Evolutionary conservation across 1,140 invertebrate genomes (phyloP).

Genomic region (Dreissena rostriformis): DNA sequence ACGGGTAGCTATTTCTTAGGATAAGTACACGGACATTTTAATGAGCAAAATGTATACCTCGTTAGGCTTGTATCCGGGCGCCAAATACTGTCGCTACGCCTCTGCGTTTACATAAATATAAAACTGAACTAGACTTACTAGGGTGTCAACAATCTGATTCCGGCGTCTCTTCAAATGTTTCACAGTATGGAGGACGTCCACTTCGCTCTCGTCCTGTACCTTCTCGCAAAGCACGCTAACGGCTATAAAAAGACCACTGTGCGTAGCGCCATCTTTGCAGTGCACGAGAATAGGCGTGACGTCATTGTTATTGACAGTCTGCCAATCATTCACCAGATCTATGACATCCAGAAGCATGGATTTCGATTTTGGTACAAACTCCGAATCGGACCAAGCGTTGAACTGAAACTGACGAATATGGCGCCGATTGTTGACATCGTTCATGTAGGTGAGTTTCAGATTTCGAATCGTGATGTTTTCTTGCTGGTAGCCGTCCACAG

Average conservation of each 20-base stretch:
- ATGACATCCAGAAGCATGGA: conserved; percentile 74
- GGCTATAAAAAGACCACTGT: conserved; percentile 76
- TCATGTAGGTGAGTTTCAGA: conserved; percentile 67
- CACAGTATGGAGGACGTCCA: conserved; percentile 78
- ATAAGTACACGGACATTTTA: no score
- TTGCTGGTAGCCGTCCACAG: conserved; percentile 67
- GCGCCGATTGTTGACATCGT: conserved; percentile 59
- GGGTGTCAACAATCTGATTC: conserved; percentile 72
- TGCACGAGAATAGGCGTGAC: conserved; percentile 72
- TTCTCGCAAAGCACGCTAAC: conserved; percentile 73
- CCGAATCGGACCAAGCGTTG: conserved; percentile 75
- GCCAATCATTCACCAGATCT: conserved; percentile 73
- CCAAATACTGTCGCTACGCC: no score
- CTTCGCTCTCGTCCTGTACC: conserved; percentile 70
- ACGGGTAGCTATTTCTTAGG: no score
- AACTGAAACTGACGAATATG: conserved; percentile 77
- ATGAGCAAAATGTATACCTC: no score
- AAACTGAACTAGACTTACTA: conserved; percentile 67
- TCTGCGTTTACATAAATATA: no score
- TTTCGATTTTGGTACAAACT: conserved; percentile 73
- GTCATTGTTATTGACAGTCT: conserved; percentile 63
- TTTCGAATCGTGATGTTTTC: conserved; percentile 75
- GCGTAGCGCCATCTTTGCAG: conserved; percentile 79
- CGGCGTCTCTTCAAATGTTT: conserved; percentile 77
- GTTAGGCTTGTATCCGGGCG: no score